Conservation (phyloP, 37 sponge, comb jelly and placozoan species). For the Theonella swinhoei region DNA sequence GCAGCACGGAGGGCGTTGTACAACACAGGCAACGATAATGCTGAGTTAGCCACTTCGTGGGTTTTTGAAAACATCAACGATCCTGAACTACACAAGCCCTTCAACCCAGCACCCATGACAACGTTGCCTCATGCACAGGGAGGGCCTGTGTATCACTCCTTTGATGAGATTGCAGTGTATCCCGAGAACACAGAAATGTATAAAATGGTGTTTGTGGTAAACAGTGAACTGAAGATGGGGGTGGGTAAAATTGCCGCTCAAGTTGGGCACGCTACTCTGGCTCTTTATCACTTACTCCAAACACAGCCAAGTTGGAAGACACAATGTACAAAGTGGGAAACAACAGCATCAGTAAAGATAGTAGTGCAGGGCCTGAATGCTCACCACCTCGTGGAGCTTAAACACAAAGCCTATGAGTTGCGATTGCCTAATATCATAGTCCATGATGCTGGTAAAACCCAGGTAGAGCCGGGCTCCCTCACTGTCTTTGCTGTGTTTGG, state of each 20-base stretch:
- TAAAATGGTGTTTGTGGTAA: slow-evolving; percentile 88
- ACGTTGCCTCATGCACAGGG: neutral
- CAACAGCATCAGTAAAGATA: slow-evolving; percentile 60
- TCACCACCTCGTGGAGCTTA: slow-evolving; percentile 45
- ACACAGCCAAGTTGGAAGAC: neutral
- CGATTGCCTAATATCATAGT: slow-evolving; percentile 47
- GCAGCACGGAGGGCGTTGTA: slow-evolving; percentile 70
- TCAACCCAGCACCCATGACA: slow-evolving; percentile 33
- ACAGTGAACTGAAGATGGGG: slow-evolving; percentile 74
- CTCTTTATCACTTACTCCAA: slow-evolving; percentile 51
- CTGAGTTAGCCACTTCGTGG: slow-evolving; percentile 71
- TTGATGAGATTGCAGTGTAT: slow-evolving; percentile 1
- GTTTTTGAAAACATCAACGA: slow-evolving; percentile 72
- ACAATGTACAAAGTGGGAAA: slow-evolving; percentile 52
- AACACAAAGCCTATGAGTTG: slow-evolving; percentile 29
- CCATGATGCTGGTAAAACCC: slow-evolving; percentile 82
- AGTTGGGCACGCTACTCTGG: slow-evolving; percentile 84
- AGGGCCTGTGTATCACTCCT: slow-evolving; percentile 35
- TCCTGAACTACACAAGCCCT: slow-evolving; percentile 66
- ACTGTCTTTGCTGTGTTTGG: slow-evolving; percentile 89
- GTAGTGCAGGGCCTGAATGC: slow-evolving; percentile 61
- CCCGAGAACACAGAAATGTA: neutral
- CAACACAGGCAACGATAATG: slow-evolving; percentile 61
- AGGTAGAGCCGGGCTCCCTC: slow-evolving; percentile 72
- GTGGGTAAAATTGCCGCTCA: slow-evolving; percentile 85